phyloP scores from a whole-genome alignment of 2,888 invertebrate species.

The Drosophila cyrtoloma region DNA sequence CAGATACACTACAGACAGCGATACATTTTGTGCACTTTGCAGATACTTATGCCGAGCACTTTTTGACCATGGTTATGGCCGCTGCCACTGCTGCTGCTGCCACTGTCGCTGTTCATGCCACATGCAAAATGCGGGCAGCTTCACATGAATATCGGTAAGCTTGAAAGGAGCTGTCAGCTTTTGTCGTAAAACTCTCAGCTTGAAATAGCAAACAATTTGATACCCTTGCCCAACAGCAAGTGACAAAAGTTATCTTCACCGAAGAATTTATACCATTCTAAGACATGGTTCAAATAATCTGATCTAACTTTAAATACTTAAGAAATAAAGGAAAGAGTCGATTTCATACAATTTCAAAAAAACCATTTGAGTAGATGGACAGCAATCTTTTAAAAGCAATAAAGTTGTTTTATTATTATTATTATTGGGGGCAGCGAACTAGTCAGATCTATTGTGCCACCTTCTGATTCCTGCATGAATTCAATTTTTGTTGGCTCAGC shows the following conservation, averaged over 20 bases:
- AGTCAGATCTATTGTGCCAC: neutral
- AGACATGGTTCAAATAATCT: neutral
- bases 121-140: conserved; percentile 35
- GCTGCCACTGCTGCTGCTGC: conserved; percentile 5
- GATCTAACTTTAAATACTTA: neutral
- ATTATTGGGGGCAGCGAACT: neutral
- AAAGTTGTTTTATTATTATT: neutral
- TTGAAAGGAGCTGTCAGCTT: conserved; percentile 30
- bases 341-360: neutral
- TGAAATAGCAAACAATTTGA: neutral
- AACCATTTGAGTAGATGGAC: neutral
- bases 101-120: conserved; percentile 9
- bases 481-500: neutral
- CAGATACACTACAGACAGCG: conserved; percentile 26
- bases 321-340: neutral
- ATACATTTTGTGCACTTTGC: conserved; percentile 56
- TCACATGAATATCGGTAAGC: conserved; percentile 49
- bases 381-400: neutral
- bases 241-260: neutral
- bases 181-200: conserved; percentile 22
- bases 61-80: conserved; percentile 54
- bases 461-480: too few species aligned
- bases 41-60: conserved; percentile 30
- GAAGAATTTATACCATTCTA: neutral
- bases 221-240: neutral